A percentile compares a stretch with the other conserved stretches of the same genome.
phyloP scores from a whole-genome alignment of 1,140 invertebrate genomes.

The Pinna nobilis region DNA sequence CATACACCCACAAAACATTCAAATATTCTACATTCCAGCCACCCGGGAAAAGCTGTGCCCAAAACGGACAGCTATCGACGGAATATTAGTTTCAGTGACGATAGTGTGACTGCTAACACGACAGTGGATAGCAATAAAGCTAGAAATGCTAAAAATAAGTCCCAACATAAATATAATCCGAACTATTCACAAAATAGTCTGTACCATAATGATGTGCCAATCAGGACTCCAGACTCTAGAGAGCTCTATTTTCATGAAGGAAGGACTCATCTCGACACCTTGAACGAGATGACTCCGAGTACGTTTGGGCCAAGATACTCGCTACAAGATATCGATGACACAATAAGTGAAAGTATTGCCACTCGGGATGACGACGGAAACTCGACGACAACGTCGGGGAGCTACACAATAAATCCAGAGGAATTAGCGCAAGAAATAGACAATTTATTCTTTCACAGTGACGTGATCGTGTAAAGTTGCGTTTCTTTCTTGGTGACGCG shows the following conservation, averaged over 20 bases:
- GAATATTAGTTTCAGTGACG: slow-evolving; percentile 71
- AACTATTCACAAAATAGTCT: slow-evolving; percentile 25
- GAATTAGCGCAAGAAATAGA: slow-evolving; percentile 69
- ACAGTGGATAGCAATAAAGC: slow-evolving; percentile 48
- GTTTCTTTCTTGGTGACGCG: background rate
- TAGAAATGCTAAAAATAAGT: slow-evolving; percentile 22
- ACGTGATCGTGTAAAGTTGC: slow-evolving; percentile 58
- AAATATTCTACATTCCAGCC: slow-evolving; percentile 44
- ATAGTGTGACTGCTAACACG: slow-evolving; percentile 68
- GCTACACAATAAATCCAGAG: slow-evolving; percentile 70
- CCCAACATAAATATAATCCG: slow-evolving; percentile 11
- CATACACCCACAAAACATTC: slow-evolving; percentile 22
- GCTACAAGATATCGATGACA: slow-evolving; percentile 60
- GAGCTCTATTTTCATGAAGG: slow-evolving; percentile 43
- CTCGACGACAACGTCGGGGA: slow-evolving; percentile 66
- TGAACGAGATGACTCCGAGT: slow-evolving; percentile 48
- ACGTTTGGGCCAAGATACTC: slow-evolving; percentile 62
- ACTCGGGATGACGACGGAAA: slow-evolving; percentile 54
- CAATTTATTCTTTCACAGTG: slow-evolving; percentile 66
- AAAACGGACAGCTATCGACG: slow-evolving; percentile 47
- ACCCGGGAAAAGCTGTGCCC: slow-evolving; percentile 15
- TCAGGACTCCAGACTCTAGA: background rate
- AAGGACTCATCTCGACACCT: slow-evolving; percentile 30
- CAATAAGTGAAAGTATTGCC: slow-evolving; percentile 49
- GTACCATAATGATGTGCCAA: slow-evolving; percentile 22